Conservation (phyloP, 2,797 vertebrate genomes). For the Columba guinea region DNA sequence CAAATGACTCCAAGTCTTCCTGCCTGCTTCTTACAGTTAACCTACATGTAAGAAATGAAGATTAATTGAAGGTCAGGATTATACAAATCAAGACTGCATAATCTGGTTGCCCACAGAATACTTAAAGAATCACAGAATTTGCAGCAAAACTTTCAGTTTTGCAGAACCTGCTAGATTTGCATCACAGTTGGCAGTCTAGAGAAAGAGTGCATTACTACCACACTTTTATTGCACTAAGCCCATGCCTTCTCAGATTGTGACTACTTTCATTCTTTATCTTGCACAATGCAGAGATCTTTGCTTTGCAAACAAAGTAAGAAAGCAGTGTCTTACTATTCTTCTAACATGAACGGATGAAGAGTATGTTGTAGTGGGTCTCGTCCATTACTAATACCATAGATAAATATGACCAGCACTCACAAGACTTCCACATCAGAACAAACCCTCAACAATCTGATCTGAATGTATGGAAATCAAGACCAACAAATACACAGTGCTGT, state of each 20-base stretch:
- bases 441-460: not conserved
- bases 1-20: not conserved
- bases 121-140: not conserved
- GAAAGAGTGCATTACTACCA: not conserved
- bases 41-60: not conserved
- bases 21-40: not conserved
- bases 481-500: not conserved
- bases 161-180: not conserved
- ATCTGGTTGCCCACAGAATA: not conserved
- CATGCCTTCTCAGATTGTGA: not conserved
- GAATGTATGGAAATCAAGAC: not conserved
- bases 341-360: not conserved
- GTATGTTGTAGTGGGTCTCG: not conserved
- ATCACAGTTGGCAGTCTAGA: not conserved
- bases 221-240: not conserved
- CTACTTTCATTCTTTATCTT: not conserved
- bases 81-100: not conserved
- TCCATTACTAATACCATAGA: not conserved
- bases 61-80: not conserved
- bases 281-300: not conserved
- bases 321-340: not conserved
- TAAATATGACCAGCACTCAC: not conserved
- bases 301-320: not conserved
- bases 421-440: not conserved
- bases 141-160: not conserved